phyloP scores from a whole-genome alignment of 1,140 invertebrate species.

The Panagrolaimus sp. region DNA sequence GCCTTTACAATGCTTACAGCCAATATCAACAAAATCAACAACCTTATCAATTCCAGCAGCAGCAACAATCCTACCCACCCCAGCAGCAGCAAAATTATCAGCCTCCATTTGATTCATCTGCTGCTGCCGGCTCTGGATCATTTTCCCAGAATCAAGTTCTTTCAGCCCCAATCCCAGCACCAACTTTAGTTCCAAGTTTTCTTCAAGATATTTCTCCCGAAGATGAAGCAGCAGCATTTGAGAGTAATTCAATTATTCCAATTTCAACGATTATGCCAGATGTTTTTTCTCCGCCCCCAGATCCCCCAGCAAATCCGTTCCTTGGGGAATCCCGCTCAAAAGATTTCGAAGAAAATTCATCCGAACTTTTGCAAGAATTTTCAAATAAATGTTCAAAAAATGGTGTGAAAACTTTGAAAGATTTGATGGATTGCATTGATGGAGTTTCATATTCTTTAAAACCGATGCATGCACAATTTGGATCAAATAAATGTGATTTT shows the following conservation, averaged over 20 bases:
- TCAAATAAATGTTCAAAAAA: neutral
- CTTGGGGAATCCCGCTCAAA: neutral
- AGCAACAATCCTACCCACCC: too few relatives aligned
- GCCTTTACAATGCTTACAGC: too few relatives aligned
- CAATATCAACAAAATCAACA: too few relatives aligned
- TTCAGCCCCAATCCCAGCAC: neutral
- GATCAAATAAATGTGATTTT: conserved; percentile 7
- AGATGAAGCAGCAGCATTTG: neutral
- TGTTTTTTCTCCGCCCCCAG: neutral
- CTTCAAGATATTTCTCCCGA: neutral
- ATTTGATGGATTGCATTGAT: neutral
- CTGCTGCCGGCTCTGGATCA: too few relatives aligned
- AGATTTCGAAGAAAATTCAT: neutral
- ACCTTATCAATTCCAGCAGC: too few relatives aligned
- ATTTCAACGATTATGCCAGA: neutral
- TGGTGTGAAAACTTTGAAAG: neutral
- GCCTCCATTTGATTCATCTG: too few relatives aligned
- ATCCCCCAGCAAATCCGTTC: neutral
- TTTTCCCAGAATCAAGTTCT: too few relatives aligned
- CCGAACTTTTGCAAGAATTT: neutral
- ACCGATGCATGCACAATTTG: neutral
- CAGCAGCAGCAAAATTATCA: too few relatives aligned
- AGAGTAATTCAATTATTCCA: neutral
- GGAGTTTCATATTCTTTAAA: neutral
- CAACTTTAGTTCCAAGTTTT: neutral